phyloP scores from a whole-genome alignment of 2,797 vertebrate species.

The Syngnathus acus region DNA sequence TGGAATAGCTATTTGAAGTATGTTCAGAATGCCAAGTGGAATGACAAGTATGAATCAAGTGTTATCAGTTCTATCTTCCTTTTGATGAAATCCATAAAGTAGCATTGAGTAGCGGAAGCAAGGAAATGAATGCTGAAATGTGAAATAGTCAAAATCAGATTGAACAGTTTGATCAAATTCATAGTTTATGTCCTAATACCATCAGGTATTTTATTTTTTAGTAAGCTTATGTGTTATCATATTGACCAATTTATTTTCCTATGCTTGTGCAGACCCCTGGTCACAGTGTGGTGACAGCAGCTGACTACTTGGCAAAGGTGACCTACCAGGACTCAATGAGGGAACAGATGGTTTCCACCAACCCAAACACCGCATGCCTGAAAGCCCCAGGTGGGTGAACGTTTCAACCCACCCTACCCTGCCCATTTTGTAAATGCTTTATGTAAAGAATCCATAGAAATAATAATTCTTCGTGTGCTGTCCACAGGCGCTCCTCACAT shows the following conservation, averaged over 20 bases:
- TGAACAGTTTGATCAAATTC: neutral
- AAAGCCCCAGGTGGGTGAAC: constrained; percentile 77
- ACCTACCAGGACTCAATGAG: constrained; percentile 85
- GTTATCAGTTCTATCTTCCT: neutral
- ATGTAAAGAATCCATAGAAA: neutral
- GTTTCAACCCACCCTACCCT: constrained; percentile 14
- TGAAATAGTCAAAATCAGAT: neutral
- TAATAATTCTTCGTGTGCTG: constrained; percentile 3
- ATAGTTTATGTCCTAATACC: too few relatives aligned
- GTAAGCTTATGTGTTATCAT: too few relatives aligned
- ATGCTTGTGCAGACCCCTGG: constrained; percentile 79
- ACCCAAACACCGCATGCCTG: constrained; percentile 73
- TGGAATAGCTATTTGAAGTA: constrained; percentile 46
- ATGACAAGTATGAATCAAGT: constrained; percentile 32
- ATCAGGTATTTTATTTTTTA: too few relatives aligned
- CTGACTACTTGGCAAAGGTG: constrained; percentile 91
- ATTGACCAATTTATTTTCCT: constrained; percentile 20
- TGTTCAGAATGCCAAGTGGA: constrained; percentile 56
- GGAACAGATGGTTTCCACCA: constrained; percentile 81
- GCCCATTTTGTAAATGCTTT: neutral
- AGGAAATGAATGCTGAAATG: neutral
- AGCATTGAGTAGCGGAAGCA: neutral
- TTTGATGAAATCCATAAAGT: neutral
- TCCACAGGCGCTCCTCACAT: constrained; percentile 67
- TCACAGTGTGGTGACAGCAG: constrained; percentile 80